Percentiles rank a stretch among this genome's conserved stretches.
These are phyloP conservation scores for Tholera decimalis DNA, from an alignment of 2,888 invertebrate species.

Conservation along the genomic window DNA sequence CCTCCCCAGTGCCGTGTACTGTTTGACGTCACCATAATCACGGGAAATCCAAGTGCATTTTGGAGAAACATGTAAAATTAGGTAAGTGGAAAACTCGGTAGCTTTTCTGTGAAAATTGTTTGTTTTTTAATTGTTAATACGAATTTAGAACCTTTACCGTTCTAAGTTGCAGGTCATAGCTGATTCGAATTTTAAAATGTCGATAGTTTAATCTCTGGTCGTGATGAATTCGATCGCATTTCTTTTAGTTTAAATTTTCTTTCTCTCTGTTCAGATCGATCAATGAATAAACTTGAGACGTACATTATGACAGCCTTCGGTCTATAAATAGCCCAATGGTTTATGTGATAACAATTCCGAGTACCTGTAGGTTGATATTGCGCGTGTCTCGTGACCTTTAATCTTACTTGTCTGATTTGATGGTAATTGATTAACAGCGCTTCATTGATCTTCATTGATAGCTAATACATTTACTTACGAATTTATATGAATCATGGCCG, in stretches of 20 bases:
- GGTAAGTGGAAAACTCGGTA: conserved; percentile 68
- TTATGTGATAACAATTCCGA: conserved; percentile 58
- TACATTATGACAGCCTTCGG: conserved; percentile 50
- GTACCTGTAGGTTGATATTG: conserved; percentile 65
- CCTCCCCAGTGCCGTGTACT: conserved; percentile 67
- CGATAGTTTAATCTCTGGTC: conserved; percentile 22
- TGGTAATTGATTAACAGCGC: conserved; percentile 51
- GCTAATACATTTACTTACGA: conserved; percentile 5
- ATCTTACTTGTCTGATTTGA: conserved; percentile 52
- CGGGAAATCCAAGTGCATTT: conserved; percentile 70
- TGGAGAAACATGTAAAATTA: conserved; percentile 78
- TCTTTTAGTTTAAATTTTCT: neutral
- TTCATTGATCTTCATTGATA: conserved; percentile 32
- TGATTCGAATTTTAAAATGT: conserved; percentile 25
- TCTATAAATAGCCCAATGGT: conserved; percentile 56
- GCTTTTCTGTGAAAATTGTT: neutral
- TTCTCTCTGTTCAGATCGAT: conserved; percentile 20
- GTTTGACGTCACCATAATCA: conserved; percentile 79
- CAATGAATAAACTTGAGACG: conserved; percentile 51
- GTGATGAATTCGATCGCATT: conserved; percentile 10
- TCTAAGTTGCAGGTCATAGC: neutral
- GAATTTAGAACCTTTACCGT: neutral
- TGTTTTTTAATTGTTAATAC: neutral
- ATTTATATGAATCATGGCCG: conserved; percentile 22
- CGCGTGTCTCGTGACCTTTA: conserved; percentile 72